Base-by-base conservation (phyloP, 2,888 invertebrate species). In the Notocelia uddmanniana region DNA sequence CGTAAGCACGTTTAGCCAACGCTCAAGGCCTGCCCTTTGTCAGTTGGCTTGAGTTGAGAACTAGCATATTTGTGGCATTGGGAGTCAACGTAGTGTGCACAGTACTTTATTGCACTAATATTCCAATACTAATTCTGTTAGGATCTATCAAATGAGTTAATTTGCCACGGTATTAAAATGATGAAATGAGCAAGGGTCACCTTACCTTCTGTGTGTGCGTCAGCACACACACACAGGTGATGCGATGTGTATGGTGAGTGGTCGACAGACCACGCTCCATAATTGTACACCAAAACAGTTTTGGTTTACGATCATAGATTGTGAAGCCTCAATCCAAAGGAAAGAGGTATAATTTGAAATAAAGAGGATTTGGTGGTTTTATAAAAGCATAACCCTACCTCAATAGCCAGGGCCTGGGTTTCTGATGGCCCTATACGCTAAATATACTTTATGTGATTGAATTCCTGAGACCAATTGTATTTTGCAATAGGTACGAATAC, bases 1-100 rank as follows among this genome's bases (percentile, higher is more conserved):
- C 26, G 59, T 67, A 55, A 57, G 67, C 41, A 54, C 59, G 52
- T 50, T 50, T 45, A 66, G 41, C 41, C 9, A 66, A 66, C 26
- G 34, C 52, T 66, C 64, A 70, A 66, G 70, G 70, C 34, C 50
- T 52, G 66, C 66, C 59, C 70, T 66, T 71, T 71, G 70, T 57
- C 45, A 55, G 57, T 66, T 59, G n/a, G 45, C 45, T 15, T 9
- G 54, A 26, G 52, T 41, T 34, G 11, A 60, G 54, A 31, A 41
- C 54, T 45, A 37, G 23, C 34, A 59, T 41, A 60, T 55, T 60
- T 59, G 59, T 68, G 37, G 68, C 54, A 52, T 66, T 55, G 55
- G 26, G 18, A 55, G 45, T 18, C 10, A 50, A 41, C 64, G 23
- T 54, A 41, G 18, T 21, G 21, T 21, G 3, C 15, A 41, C 23